A percentile compares a stretch with the other conserved stretches of the same genome.
Evolutionary conservation across 2,797 vertebrate species (phyloP).

Genomic region (Coendou prehensilis): DNA sequence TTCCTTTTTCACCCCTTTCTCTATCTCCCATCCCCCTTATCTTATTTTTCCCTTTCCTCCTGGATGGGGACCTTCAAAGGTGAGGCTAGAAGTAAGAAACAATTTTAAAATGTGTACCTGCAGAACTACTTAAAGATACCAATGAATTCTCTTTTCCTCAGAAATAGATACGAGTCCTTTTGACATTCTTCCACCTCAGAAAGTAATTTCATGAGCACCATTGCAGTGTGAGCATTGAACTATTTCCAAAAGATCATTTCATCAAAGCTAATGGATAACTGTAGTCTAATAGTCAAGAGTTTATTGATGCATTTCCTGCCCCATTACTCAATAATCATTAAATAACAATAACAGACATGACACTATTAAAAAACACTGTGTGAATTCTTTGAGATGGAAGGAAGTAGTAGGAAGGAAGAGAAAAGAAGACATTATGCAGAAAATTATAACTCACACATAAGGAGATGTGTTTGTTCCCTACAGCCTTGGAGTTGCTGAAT

Average conservation of each 20-base stretch:
- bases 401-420: slow-evolving; percentile 27
- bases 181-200: slow-evolving; percentile 61
- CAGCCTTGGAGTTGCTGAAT: neutral
- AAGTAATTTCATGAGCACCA: slow-evolving; percentile 43
- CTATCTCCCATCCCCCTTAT: neutral
- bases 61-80: neutral
- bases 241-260: slow-evolving; percentile 69
- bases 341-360: slow-evolving; percentile 43
- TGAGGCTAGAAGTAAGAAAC: neutral
- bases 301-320: slow-evolving; percentile 59
- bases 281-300: neutral
- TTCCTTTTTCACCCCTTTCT: neutral
- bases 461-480: neutral
- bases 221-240: slow-evolving; percentile 64
- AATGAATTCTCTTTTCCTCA: neutral
- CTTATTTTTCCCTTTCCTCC: neutral
- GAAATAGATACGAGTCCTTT: neutral
- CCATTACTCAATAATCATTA: slow-evolving; percentile 72
- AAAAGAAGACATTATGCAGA: neutral
- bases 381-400: slow-evolving; percentile 38
- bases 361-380: slow-evolving; percentile 40
- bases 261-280: slow-evolving; percentile 70
- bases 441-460: neutral
- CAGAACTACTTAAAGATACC: neutral
- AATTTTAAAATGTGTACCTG: neutral